phyloP scores from a whole-genome alignment of 2,888 invertebrate species.

The Ormyrus thymus region DNA sequence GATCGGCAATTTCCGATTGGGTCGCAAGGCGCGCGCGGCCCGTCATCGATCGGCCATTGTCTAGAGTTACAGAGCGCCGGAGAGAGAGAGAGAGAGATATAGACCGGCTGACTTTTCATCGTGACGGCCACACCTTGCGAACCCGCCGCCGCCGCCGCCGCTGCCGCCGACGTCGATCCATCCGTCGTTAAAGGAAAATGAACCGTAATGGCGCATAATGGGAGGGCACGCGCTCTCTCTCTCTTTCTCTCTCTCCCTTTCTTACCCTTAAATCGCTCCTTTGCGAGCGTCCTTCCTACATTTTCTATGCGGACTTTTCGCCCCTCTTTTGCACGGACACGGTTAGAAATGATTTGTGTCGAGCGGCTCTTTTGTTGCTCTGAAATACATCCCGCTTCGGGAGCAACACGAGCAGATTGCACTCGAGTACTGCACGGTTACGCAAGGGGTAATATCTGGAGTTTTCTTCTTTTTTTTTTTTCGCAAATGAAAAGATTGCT shows the following conservation, averaged over 20 bases:
- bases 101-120: conserved; percentile 67
- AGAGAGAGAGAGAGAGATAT: conserved; percentile 13
- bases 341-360: conserved; percentile 31
- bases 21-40: conserved; percentile 61
- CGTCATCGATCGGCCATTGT: conserved; percentile 69
- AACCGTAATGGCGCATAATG: conserved; percentile 69
- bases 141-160: not conserved
- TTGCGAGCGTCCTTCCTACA: conserved; percentile 17
- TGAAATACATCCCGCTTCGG: conserved; percentile 6
- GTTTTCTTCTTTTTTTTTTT: not conserved
- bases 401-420: not conserved
- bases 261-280: conserved; percentile 23
- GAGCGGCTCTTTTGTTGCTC: conserved; percentile 17
- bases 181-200: conserved; percentile 67
- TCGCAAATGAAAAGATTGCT: conserved; percentile 1
- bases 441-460: not conserved
- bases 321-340: not conserved
- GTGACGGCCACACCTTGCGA: conserved; percentile 71
- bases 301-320: conserved; percentile 17
- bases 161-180: conserved; percentile 59
- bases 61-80: conserved; percentile 54
- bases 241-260: conserved; percentile 39
- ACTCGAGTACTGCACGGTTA: conserved; percentile 28
- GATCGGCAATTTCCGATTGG: conserved; percentile 73
- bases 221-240: conserved; percentile 56